phyloP scores from a whole-genome alignment of 1,140 invertebrate species.

The Gonatopus flavifemur region DNA sequence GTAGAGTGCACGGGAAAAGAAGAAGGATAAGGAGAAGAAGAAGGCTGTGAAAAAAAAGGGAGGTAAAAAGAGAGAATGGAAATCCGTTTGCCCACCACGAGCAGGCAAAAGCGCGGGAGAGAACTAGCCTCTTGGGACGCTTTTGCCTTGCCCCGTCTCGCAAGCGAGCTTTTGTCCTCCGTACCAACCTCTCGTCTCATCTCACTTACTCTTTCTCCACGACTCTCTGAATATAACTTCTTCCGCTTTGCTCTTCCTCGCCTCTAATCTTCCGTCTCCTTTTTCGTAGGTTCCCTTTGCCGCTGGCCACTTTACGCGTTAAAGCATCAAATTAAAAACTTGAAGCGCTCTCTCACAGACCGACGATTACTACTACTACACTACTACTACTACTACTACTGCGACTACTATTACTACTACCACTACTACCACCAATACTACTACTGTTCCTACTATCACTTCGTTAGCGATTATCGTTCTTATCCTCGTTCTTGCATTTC shows the following conservation, averaged over 20 bases:
- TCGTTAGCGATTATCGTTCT: too few species aligned
- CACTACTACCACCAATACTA: too few species aligned
- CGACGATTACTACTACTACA: too few species aligned
- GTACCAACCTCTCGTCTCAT: too few species aligned
- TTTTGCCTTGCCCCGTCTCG: conserved; percentile 20
- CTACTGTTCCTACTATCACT: too few species aligned
- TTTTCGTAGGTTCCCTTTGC: conserved; percentile 13
- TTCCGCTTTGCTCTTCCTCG: conserved; percentile 2
- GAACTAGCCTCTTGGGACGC: conserved; percentile 19
- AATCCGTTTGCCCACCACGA: background rate
- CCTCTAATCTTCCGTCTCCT: conserved; percentile 7
- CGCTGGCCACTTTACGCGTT: conserved; percentile 27
- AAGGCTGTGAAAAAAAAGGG: background rate
- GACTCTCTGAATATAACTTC: conserved; percentile 11
- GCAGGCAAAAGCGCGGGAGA: conserved; percentile 5
- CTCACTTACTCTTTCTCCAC: background rate
- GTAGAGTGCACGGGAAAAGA: conserved; percentile 13
- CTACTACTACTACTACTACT: too few species aligned
- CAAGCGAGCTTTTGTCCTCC: background rate
- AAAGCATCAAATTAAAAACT: conserved; percentile 43
- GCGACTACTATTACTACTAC: too few species aligned
- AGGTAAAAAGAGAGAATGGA: background rate
- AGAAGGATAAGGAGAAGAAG: conserved; percentile 4
- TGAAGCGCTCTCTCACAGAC: conserved; percentile 19
- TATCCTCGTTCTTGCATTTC: too few species aligned